Base-by-base conservation (phyloP, 2,888 invertebrate genomes). In the Drosophila vallismaia region DNA sequence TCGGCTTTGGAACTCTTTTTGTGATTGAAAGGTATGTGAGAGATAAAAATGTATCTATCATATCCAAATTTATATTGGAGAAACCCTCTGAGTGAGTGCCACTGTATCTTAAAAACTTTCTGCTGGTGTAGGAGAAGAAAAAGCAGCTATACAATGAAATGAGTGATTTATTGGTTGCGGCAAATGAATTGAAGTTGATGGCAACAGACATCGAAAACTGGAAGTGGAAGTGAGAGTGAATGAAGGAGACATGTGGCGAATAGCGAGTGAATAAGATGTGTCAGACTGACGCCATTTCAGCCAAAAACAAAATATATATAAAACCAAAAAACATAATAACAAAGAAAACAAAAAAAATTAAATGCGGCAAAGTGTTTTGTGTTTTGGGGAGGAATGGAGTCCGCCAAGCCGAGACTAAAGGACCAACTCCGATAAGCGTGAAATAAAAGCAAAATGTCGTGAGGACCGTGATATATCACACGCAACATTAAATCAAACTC, bases 141-240 rank as follows among this genome's bases (percentile, higher is more conserved):
- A 71, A 76, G 74, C 72, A 59, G 42, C 58, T 29, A 44, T 67
- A 74, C 80, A 60, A 55, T 70, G 70, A 88, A 85, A 83, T 90
- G 89, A 90, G 88, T 90, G 89, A 90, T 89, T 90, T 89, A 89
- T 89, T 79, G 89, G 74, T 60, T 75, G 75, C 59, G 75, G 76
- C 71, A 79, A 57, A 76, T 75, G 77, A 82, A 89, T 85, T 83
- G 79, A 84, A 89, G 82, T 87, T 90, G 86, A 90, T 90, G 89
- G 77, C 75, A 64, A 70, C 55, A 63, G 77, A 79, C 82, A 67
- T 50, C 31, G 58, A 50, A 45, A 40, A 29, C 28, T 44, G 12
- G 36, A 40, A 51, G 24, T 44, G 12, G 36, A 36, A 51, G 24
- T 26, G 24, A 48, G n/a, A 67, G 51, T 31, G 24, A 55, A 10